phyloP scores from a whole-genome alignment of 2,888 invertebrate species.

The Lithophane semibrunnea region DNA sequence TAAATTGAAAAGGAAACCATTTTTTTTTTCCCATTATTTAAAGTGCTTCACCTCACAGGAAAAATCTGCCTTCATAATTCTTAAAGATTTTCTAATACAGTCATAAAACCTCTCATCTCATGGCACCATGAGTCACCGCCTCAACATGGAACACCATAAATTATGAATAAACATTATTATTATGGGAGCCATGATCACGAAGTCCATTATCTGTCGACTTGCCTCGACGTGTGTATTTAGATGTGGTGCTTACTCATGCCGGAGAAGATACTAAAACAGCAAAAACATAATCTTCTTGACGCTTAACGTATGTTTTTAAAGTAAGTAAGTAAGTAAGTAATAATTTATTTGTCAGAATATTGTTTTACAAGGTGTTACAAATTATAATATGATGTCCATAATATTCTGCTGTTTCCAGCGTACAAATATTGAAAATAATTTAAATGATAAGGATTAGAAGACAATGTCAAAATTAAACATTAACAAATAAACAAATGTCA shows the following conservation, averaged over 20 bases:
- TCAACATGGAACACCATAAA: conserved; percentile 74
- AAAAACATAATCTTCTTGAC: too few relatives aligned
- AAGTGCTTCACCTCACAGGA: conserved; percentile 8
- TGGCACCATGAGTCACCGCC: conserved; percentile 74
- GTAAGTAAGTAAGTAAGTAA: too few relatives aligned
- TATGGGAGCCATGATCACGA: conserved; percentile 69
- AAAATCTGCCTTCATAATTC: conserved; percentile 28
- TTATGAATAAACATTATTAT: conserved; percentile 84
- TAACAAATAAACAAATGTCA: too few relatives aligned
- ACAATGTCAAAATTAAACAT: too few relatives aligned
- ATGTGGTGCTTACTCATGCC: conserved; percentile 59
- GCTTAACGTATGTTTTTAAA: too few relatives aligned
- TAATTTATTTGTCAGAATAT: too few relatives aligned
- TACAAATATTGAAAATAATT: too few relatives aligned
- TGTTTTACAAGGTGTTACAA: too few relatives aligned
- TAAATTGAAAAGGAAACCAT: background rate
- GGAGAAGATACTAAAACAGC: background rate
- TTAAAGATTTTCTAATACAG: conserved; percentile 34
- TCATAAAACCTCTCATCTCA: conserved; percentile 58
- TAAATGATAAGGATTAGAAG: too few relatives aligned
- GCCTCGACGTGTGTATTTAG: conserved; percentile 39
- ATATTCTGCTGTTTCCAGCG: too few relatives aligned
- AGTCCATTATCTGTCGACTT: conserved; percentile 68
- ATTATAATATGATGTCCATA: too few relatives aligned
- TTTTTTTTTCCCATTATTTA: conserved; percentile 16